A percentile compares a stretch with the other conserved stretches of the same genome.
These are phyloP conservation scores for Apamea monoglypha DNA, from an alignment of 2,888 invertebrate species.

Conservation along the genomic window DNA sequence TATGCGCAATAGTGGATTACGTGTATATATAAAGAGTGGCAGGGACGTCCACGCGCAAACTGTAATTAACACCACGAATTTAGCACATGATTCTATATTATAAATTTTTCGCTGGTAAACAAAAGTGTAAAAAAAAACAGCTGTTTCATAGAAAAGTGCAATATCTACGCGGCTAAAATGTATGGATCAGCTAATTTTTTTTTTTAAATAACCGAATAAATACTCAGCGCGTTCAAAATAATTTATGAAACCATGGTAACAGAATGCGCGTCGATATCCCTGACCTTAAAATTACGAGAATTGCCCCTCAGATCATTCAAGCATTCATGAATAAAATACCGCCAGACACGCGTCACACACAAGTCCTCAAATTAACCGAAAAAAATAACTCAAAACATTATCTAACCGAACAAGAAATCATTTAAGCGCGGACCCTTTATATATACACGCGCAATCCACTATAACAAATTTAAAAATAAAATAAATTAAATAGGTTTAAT, in stretches of 20 bases:
- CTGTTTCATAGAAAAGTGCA: too few relatives aligned
- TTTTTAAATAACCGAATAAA: too few relatives aligned
- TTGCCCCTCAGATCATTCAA: neutral
- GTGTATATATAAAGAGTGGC: neutral
- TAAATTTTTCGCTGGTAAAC: neutral
- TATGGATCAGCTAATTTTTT: too few relatives aligned
- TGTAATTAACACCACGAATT: neutral
- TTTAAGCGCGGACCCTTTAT: slow-evolving; percentile 45
- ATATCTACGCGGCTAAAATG: too few relatives aligned
- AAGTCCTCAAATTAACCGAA: slow-evolving; percentile 33
- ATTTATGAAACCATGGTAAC: too few relatives aligned
- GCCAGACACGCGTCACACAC: neutral
- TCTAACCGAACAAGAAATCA: slow-evolving; percentile 53
- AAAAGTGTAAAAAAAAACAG: too few relatives aligned
- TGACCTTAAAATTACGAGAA: too few relatives aligned
- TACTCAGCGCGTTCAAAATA: too few relatives aligned
- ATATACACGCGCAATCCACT: too few relatives aligned
- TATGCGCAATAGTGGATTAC: too few relatives aligned
- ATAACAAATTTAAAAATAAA: neutral
- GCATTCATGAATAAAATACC: slow-evolving; percentile 10
- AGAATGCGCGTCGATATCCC: too few relatives aligned
- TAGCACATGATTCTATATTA: neutral
- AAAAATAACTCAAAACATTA: slow-evolving; percentile 43
- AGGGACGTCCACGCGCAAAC: neutral
- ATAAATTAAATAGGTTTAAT: neutral